phyloP scores from a whole-genome alignment of 2,797 vertebrate genomes.

The Pseudocheirus occidentalis region DNA sequence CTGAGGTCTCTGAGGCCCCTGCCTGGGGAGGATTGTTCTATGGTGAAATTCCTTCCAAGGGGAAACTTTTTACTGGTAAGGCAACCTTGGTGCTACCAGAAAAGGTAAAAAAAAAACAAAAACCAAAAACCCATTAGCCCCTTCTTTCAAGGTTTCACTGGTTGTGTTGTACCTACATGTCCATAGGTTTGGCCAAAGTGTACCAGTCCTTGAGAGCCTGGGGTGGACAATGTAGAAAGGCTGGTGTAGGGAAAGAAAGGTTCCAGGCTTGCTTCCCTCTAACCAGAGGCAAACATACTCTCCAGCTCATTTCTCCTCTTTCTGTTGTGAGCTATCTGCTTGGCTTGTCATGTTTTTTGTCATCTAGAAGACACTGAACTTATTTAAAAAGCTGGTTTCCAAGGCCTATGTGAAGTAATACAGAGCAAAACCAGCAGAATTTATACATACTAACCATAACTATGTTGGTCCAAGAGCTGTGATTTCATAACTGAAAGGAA shows the following conservation, averaged over 20 bases:
- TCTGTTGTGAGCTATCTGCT: neutral
- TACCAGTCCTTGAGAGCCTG: slow-evolving; percentile 1
- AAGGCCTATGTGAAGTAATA: neutral
- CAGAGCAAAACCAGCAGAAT: neutral
- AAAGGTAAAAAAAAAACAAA: neutral
- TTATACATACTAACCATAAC: neutral
- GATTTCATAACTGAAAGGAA: neutral
- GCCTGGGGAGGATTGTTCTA: neutral
- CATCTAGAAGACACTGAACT: neutral
- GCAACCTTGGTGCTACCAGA: slow-evolving; percentile 1
- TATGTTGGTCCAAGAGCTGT: neutral
- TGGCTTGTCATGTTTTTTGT: neutral
- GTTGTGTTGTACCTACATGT: neutral
- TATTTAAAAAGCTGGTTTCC: neutral
- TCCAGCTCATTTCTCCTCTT: slow-evolving; percentile 16
- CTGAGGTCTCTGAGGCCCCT: neutral
- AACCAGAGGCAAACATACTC: slow-evolving; percentile 1
- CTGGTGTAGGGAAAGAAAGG: neutral
- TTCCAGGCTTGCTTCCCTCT: slow-evolving; percentile 12
- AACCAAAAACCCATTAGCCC: neutral
- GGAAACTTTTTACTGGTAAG: slow-evolving; percentile 18
- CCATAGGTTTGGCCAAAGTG: neutral
- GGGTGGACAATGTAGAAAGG: neutral
- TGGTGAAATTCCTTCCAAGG: neutral
- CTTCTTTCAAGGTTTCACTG: neutral